phyloP scores from a whole-genome alignment of 2,113 vertebrate genomes.

The Turnix velox region DNA sequence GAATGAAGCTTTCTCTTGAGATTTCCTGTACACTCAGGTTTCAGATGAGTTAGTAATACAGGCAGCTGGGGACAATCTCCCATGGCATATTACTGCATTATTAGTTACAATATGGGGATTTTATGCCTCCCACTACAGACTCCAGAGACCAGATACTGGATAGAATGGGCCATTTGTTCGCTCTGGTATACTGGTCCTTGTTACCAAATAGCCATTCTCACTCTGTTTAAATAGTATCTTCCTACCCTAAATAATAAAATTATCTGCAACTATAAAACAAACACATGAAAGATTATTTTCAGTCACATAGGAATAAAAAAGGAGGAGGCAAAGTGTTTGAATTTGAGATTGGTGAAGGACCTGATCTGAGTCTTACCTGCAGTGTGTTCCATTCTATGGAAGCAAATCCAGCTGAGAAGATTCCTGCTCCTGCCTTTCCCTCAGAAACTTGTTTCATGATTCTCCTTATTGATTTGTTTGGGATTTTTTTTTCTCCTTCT shows the following conservation, averaged over 20 bases:
- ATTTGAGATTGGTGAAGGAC: not conserved
- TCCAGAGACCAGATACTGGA: constrained; percentile 25
- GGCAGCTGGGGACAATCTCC: constrained; percentile 43
- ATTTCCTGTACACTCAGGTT: constrained; percentile 39
- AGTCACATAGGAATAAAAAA: not conserved
- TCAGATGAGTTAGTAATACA: constrained; percentile 47
- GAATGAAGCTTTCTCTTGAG: constrained; percentile 31
- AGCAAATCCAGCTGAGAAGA: not conserved
- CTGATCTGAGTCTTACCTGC: not conserved
- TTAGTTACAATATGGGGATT: constrained; percentile 57
- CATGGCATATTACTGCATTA: constrained; percentile 45
- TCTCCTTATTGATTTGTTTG: not conserved
- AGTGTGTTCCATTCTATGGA: not conserved
- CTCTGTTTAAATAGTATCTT: not conserved
- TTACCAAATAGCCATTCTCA: not conserved
- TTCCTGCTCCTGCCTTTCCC: not conserved
- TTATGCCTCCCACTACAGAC: constrained; percentile 49
- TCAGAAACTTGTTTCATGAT: not conserved
- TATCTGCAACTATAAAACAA: not conserved
- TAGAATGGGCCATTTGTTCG: constrained; percentile 29
- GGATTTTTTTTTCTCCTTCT: no score
- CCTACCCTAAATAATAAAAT: not conserved
- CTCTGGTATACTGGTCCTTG: constrained; percentile 21
- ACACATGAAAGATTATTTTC: not conserved
- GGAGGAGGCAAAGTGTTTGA: accelerated